These are phyloP conservation scores for Neocrepidodera transversa DNA, from an alignment of 2,888 invertebrate genomes.

Conservation along the genomic window DNA sequence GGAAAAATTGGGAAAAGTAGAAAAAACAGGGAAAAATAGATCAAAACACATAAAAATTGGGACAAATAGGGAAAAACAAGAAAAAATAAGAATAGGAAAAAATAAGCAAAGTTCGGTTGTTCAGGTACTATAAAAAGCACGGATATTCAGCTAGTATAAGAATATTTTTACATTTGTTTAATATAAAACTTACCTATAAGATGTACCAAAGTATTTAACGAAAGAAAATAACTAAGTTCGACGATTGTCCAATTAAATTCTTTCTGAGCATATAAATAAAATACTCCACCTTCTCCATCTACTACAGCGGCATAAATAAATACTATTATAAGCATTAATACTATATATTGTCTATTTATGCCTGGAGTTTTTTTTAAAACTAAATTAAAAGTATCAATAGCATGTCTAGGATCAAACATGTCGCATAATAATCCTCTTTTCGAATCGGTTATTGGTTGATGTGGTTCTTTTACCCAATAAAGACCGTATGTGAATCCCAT, in stretches of 20 bases:
- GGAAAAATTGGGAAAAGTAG: too few relatives aligned
- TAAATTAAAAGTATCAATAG: constrained; percentile 53
- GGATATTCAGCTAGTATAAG: too few relatives aligned
- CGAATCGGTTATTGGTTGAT: constrained; percentile 31
- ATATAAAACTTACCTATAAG: constrained; percentile 61
- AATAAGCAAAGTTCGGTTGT: too few relatives aligned
- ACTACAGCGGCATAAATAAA: constrained; percentile 48
- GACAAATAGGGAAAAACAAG: too few relatives aligned
- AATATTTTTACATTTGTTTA: too few relatives aligned
- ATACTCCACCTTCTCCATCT: constrained; percentile 66
- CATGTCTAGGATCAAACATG: constrained; percentile 53
- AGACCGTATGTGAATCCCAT: constrained; percentile 53
- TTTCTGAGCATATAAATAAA: constrained; percentile 66
- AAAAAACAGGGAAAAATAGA: too few relatives aligned
- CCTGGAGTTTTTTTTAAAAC: constrained; percentile 49
- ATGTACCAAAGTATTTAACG: constrained; percentile 66
- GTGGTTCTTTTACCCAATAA: constrained; percentile 54
- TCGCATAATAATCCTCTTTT: constrained; percentile 49
- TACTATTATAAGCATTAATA: constrained; percentile 48
- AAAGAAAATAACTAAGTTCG: constrained; percentile 66
- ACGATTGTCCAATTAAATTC: constrained; percentile 68
- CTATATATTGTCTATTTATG: constrained; percentile 48
- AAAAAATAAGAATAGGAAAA: too few relatives aligned
- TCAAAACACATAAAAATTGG: too few relatives aligned
- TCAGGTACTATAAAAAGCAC: too few relatives aligned